Conservation (phyloP, 2,113 vertebrate species). For the Meriones unguiculatus region DNA sequence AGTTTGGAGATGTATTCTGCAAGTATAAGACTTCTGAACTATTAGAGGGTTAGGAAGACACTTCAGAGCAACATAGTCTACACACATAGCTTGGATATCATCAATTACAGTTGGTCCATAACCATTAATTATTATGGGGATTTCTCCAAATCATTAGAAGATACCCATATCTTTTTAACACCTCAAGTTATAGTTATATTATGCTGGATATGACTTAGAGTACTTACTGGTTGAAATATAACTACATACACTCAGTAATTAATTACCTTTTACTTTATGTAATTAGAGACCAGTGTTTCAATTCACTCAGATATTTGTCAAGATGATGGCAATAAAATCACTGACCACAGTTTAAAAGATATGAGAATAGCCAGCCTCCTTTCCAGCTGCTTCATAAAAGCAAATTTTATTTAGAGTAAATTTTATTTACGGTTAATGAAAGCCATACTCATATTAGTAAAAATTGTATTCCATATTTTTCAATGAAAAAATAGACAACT, state of each 20-base stretch:
- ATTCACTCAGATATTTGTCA: neutral
- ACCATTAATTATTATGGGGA: constrained; percentile 16
- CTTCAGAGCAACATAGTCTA: neutral
- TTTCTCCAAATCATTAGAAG: constrained; percentile 38
- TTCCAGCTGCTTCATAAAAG: constrained; percentile 8
- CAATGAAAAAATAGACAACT: neutral
- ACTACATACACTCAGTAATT: neutral
- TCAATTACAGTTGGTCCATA: neutral
- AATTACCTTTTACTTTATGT: neutral
- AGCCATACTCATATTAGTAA: constrained; percentile 14
- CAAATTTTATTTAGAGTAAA: neutral
- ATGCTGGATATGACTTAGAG: neutral
- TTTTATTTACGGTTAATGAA: neutral
- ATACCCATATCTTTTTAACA: constrained; percentile 18
- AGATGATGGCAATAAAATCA: constrained; percentile 7
- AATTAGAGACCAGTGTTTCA: neutral
- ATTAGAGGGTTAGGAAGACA: constrained; percentile 2
- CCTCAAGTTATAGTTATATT: constrained; percentile 25
- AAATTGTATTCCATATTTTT: neutral
- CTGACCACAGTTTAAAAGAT: neutral
- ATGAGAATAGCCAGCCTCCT: neutral
- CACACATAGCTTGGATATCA: neutral
- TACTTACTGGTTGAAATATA: neutral
- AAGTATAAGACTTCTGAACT: constrained; percentile 33
- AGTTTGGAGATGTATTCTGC: constrained; percentile 33